Evolutionary conservation across 1,140 invertebrate species (phyloP).

Genomic region (Venustaconcha ellipsiformis): DNA sequence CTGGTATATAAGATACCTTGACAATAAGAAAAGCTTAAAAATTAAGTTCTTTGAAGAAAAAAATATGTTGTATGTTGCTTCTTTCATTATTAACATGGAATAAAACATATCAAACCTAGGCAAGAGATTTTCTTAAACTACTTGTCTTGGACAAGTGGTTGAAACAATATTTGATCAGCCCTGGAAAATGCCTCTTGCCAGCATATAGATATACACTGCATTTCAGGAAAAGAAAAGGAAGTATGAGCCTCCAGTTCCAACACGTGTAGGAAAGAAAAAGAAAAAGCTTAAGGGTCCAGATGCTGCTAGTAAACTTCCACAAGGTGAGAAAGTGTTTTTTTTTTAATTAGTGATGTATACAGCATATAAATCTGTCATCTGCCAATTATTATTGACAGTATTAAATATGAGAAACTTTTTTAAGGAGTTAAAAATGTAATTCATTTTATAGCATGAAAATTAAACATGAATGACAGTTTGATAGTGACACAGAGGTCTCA

Average conservation of each 20-base stretch:
- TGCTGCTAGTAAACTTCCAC: slow-evolving; percentile 96
- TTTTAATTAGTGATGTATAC: neutral
- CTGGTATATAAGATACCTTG: too few species aligned
- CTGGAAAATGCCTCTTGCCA: neutral
- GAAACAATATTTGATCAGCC: neutral
- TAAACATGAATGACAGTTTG: too few species aligned
- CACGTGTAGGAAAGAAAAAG: slow-evolving; percentile 98
- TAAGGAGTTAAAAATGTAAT: too few species aligned
- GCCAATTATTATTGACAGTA: too few species aligned
- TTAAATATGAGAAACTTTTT: too few species aligned
- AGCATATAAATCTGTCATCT: neutral
- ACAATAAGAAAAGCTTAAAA: too few species aligned
- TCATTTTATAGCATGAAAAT: too few species aligned
- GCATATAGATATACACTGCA: slow-evolving; percentile 1
- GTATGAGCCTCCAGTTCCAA: slow-evolving; percentile 98
- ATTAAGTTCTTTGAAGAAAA: too few species aligned
- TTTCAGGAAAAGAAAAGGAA: slow-evolving; percentile 94
- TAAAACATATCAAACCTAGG: neutral
- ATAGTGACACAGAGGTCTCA: neutral
- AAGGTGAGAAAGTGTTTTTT: slow-evolving; percentile 71
- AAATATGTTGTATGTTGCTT: too few species aligned
- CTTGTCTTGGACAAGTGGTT: too few species aligned
- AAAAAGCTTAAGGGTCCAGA: slow-evolving; percentile 97
- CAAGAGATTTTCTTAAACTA: neutral
- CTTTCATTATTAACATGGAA: neutral